Evolutionary conservation across 2,797 vertebrate species (phyloP).

Genomic region (Harpagifer antarcticus): DNA sequence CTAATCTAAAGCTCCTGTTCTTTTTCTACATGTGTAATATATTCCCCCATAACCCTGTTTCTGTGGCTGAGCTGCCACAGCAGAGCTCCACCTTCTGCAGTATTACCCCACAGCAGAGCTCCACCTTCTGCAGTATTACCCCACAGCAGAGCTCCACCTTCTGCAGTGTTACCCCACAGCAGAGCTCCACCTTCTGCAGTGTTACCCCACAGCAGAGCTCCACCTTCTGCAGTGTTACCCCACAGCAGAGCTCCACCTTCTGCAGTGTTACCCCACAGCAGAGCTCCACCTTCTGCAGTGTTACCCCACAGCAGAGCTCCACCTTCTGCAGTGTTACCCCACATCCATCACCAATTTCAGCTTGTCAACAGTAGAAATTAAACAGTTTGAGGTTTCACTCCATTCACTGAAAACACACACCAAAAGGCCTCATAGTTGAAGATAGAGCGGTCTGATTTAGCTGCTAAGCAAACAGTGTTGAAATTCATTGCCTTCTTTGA

Average conservation of each 20-base stretch:
- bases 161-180: background rate
- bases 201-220: no score
- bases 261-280: no score
- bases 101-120: background rate
- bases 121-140: no score
- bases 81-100: background rate
- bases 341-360: slow-evolving; percentile 1
- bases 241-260: no score
- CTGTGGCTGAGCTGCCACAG: background rate
- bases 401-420: background rate
- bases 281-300: no score
- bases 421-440: slow-evolving; percentile 4
- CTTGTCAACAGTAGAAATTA: background rate
- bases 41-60: background rate
- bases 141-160: background rate
- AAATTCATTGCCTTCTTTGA: slow-evolving; percentile 21
- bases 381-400: background rate
- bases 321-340: no score
- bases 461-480: slow-evolving; percentile 20
- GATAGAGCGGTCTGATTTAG: slow-evolving; percentile 15
- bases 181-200: background rate
- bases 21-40: background rate
- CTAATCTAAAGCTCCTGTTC: background rate
- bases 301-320: no score
- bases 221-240: background rate